Evolutionary conservation across 2,113 vertebrate genomes (phyloP).

Genomic region (Carollia perspicillata): DNA sequence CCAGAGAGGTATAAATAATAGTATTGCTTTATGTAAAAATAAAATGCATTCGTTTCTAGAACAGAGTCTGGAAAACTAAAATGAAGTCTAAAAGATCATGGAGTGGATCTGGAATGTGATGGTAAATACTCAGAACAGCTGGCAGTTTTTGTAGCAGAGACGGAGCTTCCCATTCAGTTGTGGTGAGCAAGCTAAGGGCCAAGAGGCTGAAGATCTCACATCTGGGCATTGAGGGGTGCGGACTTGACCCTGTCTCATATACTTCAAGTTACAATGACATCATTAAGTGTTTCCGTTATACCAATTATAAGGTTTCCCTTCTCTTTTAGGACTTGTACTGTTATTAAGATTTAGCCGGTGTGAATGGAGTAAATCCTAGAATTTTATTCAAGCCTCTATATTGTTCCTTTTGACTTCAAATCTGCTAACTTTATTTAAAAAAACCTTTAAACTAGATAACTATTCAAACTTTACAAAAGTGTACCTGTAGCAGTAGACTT

Average conservation of each 20-base stretch:
- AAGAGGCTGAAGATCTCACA: not conserved
- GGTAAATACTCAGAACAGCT: not conserved
- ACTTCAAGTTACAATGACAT: not conserved
- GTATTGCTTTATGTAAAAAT: not conserved
- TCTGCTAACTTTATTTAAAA: not conserved
- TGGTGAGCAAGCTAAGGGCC: not conserved
- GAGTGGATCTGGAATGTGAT: not conserved
- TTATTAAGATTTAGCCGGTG: not conserved
- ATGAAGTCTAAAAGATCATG: not conserved
- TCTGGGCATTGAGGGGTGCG: not conserved
- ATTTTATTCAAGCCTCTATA: not conserved
- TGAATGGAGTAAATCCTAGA: not conserved
- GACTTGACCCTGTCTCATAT: not conserved
- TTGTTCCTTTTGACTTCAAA: not conserved
- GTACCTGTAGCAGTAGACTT: slow-evolving; percentile 19
- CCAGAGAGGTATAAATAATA: not conserved
- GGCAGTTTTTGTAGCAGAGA: not conserved
- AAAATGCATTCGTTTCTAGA: not conserved
- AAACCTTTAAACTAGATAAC: not conserved
- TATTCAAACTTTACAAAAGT: not conserved
- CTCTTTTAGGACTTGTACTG: not conserved
- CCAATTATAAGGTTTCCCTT: not conserved
- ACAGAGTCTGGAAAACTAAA: not conserved
- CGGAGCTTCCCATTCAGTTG: not conserved
- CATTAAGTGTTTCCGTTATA: not conserved